Evolutionary conservation across 2,797 vertebrate species (phyloP), one percentile per base, ranked within the genome.

Genomic region (Sus cebifrons): DNA sequence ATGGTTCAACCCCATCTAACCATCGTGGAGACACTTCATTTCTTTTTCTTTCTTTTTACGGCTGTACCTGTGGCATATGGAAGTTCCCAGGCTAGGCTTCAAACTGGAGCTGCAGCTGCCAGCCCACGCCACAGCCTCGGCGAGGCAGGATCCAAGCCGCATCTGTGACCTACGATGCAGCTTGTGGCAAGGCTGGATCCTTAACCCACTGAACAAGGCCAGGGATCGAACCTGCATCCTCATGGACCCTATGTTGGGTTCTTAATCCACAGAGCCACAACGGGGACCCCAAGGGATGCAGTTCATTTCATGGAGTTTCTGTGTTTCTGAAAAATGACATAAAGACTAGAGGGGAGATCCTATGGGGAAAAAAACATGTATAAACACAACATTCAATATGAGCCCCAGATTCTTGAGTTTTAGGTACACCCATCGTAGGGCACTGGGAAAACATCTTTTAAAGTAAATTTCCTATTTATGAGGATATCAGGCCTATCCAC

Each of bases 21-120:
- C 32, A 3, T 4, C 11, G 2, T 1, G 29, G 60, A 32, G 0
- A 0, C 40, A 0, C 17, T 18, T 17, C 3, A 0, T 36, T 36
- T 49, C 6, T 49, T 49, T 49, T 49, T 49, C 44, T 10, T 49
- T 49, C 44, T 7, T 49, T 49, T 49, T 49, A 49, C 9, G 6
- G 44, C 44, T 10, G 44, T 10, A 49, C 44, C 44, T 49, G 44
- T 49, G 44, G 44, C 44, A 49, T 49, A 49, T 10, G 44, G 44
- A 49, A 49, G 44, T 49, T 49, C 6, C 44, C 44, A 49, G 44
- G 44, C 44, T 49, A 49, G 44, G 44, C 6, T 49, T 49, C 44
- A 49, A 49, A 49, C 44, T 49, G 44, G 44, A 49, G 44, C 44
- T 49, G 44, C 44, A 49, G 44, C 44, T 49, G 44, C 44, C 44